phyloP scores from a whole-genome alignment of 1,140 invertebrate genomes.

The Meloidogyne hapla region DNA sequence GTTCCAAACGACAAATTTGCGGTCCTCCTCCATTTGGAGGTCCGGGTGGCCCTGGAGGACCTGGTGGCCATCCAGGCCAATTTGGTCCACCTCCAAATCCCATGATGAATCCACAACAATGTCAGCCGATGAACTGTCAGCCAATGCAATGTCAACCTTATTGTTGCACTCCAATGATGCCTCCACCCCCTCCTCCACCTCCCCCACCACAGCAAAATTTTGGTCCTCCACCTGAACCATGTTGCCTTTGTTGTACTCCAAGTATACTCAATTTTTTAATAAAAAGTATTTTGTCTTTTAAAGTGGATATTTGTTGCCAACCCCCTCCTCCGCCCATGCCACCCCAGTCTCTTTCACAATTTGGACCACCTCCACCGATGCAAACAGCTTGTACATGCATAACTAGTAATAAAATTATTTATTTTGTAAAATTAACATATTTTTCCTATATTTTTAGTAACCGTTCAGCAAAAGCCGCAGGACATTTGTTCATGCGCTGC shows the following conservation, averaged over 20 bases:
- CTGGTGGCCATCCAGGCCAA: conserved; percentile 5
- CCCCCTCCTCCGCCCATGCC: not conserved
- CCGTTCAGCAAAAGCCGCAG: conserved; percentile 24
- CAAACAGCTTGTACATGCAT: conserved; percentile 31
- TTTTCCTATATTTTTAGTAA: conserved; percentile 13
- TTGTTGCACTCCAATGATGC: conserved; percentile 23
- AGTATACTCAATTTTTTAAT: not conserved
- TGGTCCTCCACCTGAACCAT: conserved; percentile 4
- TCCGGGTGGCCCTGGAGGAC: conserved; percentile 7
- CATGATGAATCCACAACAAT: not conserved
- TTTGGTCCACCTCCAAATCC: conserved; percentile 4
- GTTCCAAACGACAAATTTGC: conserved; percentile 17
- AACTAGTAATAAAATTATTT: conserved; percentile 13
- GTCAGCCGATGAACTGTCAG: not conserved
- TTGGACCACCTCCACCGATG: conserved; percentile 16
- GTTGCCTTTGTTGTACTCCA: conserved; percentile 11
- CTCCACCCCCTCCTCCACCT: conserved; percentile 13
- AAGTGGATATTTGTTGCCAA: not conserved
- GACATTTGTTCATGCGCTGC: conserved; percentile 27
- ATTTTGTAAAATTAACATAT: not conserved
- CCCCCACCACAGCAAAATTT: conserved; percentile 9
- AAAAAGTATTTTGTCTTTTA: not conserved
- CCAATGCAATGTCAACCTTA: conserved; percentile 22
- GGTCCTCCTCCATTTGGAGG: conserved; percentile 1
- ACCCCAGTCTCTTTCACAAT: conserved; percentile 14